phyloP scores from a whole-genome alignment of 2,888 invertebrate genomes.

The Andrena flavipes region DNA sequence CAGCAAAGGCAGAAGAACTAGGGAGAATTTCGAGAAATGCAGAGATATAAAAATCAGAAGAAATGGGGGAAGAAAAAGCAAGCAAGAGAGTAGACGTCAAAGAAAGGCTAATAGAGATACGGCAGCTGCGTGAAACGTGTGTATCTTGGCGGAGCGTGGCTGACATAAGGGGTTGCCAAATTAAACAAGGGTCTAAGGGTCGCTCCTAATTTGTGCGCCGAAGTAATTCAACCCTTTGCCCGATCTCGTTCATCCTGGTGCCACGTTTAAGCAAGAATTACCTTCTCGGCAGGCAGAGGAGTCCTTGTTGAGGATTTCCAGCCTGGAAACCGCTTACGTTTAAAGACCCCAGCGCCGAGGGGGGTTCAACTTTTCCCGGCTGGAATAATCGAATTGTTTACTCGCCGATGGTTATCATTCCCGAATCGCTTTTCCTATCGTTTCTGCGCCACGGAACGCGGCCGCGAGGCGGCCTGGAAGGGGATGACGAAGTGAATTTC shows the following conservation, averaged over 20 bases:
- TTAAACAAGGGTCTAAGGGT: conserved; percentile 79
- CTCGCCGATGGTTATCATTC: conserved; percentile 40
- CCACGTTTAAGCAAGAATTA: conserved; percentile 62
- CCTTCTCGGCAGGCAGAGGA: conserved; percentile 36
- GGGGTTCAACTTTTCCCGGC: conserved; percentile 48
- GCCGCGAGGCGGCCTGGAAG: background rate
- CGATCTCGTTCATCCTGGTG: conserved; percentile 32
- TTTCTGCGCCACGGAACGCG: background rate
- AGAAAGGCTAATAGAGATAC: conserved; percentile 2
- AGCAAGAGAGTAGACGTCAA: background rate
- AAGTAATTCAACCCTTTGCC: conserved; percentile 63
- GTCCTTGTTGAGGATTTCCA: conserved; percentile 56
- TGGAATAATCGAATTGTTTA: conserved; percentile 64
- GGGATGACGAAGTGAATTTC: conserved; percentile 22
- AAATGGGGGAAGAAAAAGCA: background rate
- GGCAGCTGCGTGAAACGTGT: conserved; percentile 61
- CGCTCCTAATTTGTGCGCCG: conserved; percentile 76
- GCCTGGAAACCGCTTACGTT: conserved; percentile 47
- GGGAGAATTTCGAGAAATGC: background rate
- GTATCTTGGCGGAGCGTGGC: conserved; percentile 67
- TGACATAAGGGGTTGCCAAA: conserved; percentile 76
- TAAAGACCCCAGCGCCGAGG: background rate
- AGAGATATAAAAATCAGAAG: background rate
- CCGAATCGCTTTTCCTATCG: conserved; percentile 17
- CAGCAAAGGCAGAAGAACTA: too few species aligned